Conservation (phyloP, 2,113 vertebrate species). For the Pardalotus punctatus region DNA sequence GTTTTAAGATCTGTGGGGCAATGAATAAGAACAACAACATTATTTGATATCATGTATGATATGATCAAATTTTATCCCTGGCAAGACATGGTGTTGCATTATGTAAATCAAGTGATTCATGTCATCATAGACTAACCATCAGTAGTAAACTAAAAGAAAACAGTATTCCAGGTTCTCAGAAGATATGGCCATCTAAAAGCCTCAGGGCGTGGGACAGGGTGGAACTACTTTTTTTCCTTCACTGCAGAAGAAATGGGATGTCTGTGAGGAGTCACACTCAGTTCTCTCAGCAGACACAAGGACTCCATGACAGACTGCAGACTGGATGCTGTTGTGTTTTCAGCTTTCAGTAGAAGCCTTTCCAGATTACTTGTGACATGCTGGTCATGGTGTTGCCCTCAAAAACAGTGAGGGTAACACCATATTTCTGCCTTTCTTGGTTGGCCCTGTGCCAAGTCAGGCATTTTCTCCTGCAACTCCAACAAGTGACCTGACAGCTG, state of each 20-base stretch:
- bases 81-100: neutral
- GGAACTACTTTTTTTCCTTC: neutral
- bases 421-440: neutral
- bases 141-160: neutral
- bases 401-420: neutral
- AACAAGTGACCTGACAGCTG: neutral
- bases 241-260: neutral
- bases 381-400: neutral
- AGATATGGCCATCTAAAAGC: neutral
- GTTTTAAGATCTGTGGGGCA: neutral
- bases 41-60: neutral
- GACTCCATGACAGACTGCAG: neutral
- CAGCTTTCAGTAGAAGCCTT: neutral
- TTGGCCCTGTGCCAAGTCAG: neutral
- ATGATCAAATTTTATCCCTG: neutral
- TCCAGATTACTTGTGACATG: neutral
- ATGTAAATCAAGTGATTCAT: neutral
- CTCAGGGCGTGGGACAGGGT: neutral
- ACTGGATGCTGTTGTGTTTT: neutral
- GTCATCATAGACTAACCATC: neutral
- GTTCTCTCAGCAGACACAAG: neutral
- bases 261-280: neutral
- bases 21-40: neutral
- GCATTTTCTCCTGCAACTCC: neutral
- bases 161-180: neutral